Conservation (phyloP, 2,888 invertebrate species). For the Argyresthia albistria region DNA sequence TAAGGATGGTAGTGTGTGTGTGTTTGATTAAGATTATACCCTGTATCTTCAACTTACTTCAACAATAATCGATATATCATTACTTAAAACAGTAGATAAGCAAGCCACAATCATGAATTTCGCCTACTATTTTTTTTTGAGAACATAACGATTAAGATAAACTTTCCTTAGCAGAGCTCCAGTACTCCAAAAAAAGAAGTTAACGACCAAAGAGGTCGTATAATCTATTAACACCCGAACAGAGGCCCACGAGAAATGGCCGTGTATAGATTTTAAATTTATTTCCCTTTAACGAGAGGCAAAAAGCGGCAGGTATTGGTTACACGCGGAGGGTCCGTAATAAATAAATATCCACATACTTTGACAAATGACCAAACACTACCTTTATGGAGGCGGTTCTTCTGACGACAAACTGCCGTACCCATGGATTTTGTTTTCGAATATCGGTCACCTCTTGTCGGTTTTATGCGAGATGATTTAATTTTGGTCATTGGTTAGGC, state of each 20-base stretch:
- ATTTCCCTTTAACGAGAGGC: constrained; percentile 36
- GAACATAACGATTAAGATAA: too few relatives aligned
- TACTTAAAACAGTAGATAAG: too few relatives aligned
- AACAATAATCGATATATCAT: too few relatives aligned
- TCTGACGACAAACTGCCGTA: constrained; percentile 14
- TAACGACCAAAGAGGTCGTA: constrained; percentile 13
- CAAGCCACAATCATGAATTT: too few relatives aligned
- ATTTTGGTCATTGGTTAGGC: too few relatives aligned
- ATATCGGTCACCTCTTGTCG: too few relatives aligned
- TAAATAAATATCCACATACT: constrained; percentile 62
- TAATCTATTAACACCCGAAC: constrained; percentile 63
- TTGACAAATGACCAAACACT: constrained; percentile 68
- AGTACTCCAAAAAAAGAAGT: background rate
- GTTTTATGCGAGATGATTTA: too few relatives aligned
- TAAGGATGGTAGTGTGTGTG: too few relatives aligned
- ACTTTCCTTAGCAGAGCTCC: too few relatives aligned
- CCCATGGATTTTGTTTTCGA: background rate
- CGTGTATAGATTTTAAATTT: constrained; percentile 53
- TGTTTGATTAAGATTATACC: too few relatives aligned
- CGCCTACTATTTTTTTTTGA: too few relatives aligned
- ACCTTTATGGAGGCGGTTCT: constrained; percentile 49
- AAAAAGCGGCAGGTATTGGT: constrained; percentile 35
- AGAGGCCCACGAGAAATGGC: constrained; percentile 41
- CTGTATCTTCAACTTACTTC: too few relatives aligned
- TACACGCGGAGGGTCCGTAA: constrained; percentile 57